Evolutionary conservation across 2,113 vertebrate species (phyloP).

Genomic region (Suncus etruscus): DNA sequence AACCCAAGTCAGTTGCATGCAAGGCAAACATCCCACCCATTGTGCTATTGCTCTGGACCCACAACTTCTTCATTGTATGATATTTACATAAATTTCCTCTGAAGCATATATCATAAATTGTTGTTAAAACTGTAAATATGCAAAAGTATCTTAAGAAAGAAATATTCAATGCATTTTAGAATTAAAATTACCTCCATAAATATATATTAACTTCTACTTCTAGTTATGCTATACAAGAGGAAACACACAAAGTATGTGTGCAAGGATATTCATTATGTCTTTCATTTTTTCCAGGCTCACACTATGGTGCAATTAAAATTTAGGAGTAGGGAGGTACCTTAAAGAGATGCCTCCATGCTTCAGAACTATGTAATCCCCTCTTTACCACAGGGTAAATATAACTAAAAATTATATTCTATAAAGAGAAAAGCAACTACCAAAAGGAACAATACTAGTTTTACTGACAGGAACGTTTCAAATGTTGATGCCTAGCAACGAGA

Average conservation of each 20-base stretch:
- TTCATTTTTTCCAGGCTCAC: neutral
- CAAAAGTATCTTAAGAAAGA: neutral
- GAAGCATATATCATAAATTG: neutral
- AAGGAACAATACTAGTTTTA: neutral
- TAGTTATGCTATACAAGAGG: neutral
- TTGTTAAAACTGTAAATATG: neutral
- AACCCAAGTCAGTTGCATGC: too few relatives aligned
- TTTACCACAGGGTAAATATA: too few relatives aligned
- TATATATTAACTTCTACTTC: neutral
- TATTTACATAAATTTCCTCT: slow-evolving; percentile 21
- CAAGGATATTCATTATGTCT: slow-evolving; percentile 22
- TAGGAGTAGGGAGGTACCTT: neutral
- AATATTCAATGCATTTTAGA: neutral
- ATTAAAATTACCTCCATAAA: slow-evolving; percentile 3
- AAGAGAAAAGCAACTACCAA: neutral
- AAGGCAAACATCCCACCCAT: too few relatives aligned
- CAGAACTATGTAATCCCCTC: too few relatives aligned
- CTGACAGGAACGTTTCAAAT: slow-evolving; percentile 8
- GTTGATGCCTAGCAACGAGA: neutral
- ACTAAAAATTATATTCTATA: neutral
- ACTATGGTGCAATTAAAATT: slow-evolving; percentile 4
- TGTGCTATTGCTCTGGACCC: too few relatives aligned
- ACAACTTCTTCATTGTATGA: neutral
- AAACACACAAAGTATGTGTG: neutral
- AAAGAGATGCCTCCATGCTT: too few relatives aligned